Evolutionary conservation across 2,797 vertebrate genomes (phyloP).

Genomic region (Chromis chromis): DNA sequence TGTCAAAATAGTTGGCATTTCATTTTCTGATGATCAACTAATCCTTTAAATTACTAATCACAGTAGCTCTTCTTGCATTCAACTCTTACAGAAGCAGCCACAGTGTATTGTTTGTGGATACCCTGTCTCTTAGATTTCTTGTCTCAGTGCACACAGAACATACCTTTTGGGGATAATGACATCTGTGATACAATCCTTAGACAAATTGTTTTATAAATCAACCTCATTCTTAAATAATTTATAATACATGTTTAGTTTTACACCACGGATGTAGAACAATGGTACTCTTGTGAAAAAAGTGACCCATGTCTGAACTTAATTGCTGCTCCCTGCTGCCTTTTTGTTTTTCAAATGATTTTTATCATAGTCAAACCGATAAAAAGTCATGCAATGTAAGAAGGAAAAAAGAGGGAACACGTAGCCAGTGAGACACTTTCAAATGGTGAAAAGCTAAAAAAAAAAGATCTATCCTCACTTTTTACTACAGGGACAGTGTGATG

Average conservation of each 20-base stretch:
- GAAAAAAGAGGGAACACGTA: not conserved
- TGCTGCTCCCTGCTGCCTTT: not conserved
- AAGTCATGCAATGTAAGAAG: not conserved
- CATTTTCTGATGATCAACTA: too few relatives aligned
- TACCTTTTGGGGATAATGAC: not conserved
- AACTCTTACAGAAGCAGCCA: not conserved
- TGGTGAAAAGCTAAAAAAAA: not conserved
- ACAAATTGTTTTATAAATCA: not conserved
- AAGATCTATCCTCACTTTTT: not conserved
- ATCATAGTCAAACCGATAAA: not conserved
- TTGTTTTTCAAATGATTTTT: not conserved
- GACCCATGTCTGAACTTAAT: not conserved
- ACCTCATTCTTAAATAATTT: not conserved
- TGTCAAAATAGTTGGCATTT: too few relatives aligned
- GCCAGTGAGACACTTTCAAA: not conserved
- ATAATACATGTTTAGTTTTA: not conserved
- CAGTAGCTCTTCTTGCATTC: not conserved
- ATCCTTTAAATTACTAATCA: not conserved
- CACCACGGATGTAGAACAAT: not conserved
- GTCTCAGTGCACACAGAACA: too few relatives aligned
- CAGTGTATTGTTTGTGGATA: too few relatives aligned
- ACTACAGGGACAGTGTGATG: constrained; percentile 1
- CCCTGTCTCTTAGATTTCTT: too few relatives aligned
- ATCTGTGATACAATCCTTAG: not conserved
- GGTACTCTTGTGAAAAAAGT: not conserved